These are phyloP conservation scores for Gobionotothen gibberifrons DNA, from an alignment of 2,797 vertebrate genomes.

Conservation along the genomic window DNA sequence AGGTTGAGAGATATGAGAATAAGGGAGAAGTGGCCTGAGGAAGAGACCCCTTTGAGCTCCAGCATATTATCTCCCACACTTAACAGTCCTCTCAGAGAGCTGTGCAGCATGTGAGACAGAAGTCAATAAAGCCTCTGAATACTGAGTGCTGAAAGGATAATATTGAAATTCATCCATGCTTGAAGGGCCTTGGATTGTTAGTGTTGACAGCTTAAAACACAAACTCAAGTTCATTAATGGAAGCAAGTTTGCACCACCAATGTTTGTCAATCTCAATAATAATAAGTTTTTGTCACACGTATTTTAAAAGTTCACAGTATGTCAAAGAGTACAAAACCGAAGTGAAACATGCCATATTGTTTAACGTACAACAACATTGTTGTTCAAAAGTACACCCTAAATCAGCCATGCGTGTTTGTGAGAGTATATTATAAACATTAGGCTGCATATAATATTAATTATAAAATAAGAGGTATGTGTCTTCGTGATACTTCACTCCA, in stretches of 20 bases:
- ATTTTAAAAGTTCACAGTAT: background rate
- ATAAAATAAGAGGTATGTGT: background rate
- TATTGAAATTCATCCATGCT: conserved; percentile 39
- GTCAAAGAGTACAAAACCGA: background rate
- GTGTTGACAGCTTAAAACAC: conserved; percentile 14
- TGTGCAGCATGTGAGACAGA: conserved; percentile 25
- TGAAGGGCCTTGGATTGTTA: conserved; percentile 33
- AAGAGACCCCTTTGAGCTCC: conserved; percentile 41
- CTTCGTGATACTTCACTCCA: background rate
- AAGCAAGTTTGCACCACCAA: background rate
- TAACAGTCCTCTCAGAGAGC: conserved; percentile 47
- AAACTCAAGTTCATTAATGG: conserved; percentile 3
- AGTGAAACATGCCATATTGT: background rate
- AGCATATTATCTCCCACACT: conserved; percentile 52
- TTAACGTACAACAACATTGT: background rate
- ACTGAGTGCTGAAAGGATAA: conserved; percentile 34
- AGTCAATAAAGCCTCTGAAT: conserved; percentile 52
- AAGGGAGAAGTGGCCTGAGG: conserved; percentile 25
- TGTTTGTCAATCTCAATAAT: background rate
- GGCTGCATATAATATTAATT: background rate
- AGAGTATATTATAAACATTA: no score
- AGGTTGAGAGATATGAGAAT: conserved; percentile 25
- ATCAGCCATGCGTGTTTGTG: no score
- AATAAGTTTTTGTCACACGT: background rate
- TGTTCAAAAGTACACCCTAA: background rate